phyloP scores from a whole-genome alignment of 2,888 invertebrate species.

The Oxycera nigricornis region DNA sequence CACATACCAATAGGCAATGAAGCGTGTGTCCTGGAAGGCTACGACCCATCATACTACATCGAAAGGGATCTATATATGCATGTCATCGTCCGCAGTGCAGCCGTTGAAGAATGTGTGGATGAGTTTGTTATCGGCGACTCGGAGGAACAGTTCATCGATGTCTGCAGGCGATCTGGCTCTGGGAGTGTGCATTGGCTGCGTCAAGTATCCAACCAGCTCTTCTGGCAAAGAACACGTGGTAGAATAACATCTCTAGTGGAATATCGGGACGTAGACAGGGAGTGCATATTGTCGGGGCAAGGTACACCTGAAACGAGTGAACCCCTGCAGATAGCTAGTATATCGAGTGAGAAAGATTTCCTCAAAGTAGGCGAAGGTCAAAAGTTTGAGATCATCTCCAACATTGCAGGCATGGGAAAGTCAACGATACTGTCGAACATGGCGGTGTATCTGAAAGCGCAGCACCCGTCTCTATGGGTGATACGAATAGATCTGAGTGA shows the following conservation, averaged over 20 bases:
- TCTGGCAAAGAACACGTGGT: neutral
- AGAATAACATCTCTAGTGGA: neutral
- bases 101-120: neutral
- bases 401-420: constrained; percentile 21
- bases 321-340: too few species aligned
- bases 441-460: neutral
- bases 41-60: constrained; percentile 4
- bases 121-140: neutral
- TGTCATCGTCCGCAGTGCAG: neutral
- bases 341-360: neutral
- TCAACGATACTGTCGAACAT: constrained; percentile 3
- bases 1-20: neutral
- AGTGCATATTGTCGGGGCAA: neutral
- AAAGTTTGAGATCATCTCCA: constrained; percentile 18
- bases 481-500: constrained; percentile 33
- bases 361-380: neutral
- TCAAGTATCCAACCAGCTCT: neutral
- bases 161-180: neutral
- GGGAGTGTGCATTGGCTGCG: neutral
- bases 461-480: neutral
- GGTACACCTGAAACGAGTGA: neutral
- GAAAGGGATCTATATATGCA: neutral
- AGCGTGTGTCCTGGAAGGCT: neutral
- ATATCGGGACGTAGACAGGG: neutral
- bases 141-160: constrained; percentile 10